These are phyloP conservation scores for Pelochelys cantorii DNA, from an alignment of 2,797 vertebrate genomes.

Conservation along the genomic window DNA sequence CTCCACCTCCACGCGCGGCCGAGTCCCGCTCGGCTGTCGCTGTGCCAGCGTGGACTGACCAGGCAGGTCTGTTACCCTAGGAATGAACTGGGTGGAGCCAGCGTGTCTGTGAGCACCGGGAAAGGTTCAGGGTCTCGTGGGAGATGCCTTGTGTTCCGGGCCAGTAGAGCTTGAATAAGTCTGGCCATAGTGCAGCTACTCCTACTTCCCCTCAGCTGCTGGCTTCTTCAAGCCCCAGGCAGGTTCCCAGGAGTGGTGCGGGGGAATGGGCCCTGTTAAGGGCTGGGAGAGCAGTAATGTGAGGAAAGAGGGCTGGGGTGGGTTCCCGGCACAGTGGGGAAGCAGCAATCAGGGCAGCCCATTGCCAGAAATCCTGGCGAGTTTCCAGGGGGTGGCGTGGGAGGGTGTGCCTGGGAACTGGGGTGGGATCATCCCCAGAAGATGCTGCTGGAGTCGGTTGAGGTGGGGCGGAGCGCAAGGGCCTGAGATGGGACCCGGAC, in stretches of 20 bases:
- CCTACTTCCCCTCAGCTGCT: too few relatives aligned
- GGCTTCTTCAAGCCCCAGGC: too few relatives aligned
- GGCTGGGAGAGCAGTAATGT: background rate
- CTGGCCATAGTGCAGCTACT: background rate
- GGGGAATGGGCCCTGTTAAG: background rate
- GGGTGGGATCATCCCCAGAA: background rate
- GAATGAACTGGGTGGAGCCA: accelerated
- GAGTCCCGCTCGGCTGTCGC: accelerated
- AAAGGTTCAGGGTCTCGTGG: background rate
- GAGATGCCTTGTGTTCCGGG: background rate
- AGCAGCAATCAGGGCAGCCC: background rate
- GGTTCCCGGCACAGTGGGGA: background rate
- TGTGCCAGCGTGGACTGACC: too few relatives aligned
- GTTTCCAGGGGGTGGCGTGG: background rate
- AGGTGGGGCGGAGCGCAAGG: background rate
- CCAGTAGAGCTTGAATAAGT: background rate
- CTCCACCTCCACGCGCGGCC: background rate
- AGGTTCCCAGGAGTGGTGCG: too few relatives aligned
- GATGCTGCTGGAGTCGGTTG: background rate
- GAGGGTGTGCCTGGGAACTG: background rate
- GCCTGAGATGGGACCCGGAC: background rate
- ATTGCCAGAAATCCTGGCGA: too few relatives aligned
- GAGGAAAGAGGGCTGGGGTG: background rate
- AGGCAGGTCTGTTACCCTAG: background rate
- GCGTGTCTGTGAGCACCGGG: background rate